phyloP scores from a whole-genome alignment of 2,888 invertebrate genomes.

The Drosophila pegasa region DNA sequence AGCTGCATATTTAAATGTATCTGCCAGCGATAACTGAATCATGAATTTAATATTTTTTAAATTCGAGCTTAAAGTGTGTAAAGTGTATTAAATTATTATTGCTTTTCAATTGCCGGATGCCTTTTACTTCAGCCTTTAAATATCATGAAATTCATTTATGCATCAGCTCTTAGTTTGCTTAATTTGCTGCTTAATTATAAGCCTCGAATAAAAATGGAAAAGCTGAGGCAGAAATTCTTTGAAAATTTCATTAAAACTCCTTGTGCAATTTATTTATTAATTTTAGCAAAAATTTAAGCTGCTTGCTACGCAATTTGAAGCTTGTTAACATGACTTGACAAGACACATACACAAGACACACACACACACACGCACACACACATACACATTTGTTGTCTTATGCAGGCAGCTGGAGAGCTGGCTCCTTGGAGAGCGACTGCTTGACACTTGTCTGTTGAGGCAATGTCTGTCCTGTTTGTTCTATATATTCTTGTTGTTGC shows the following conservation, averaged over 20 bases:
- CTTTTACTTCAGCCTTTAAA: not conserved
- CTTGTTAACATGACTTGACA: constrained; percentile 71
- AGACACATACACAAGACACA: constrained; percentile 30
- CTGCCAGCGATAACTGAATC: too few relatives aligned
- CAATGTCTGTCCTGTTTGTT: constrained; percentile 34
- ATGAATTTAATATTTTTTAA: too few relatives aligned
- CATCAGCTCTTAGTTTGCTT: not conserved
- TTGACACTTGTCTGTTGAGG: constrained; percentile 69
- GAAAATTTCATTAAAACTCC: constrained; percentile 32
- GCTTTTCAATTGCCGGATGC: not conserved
- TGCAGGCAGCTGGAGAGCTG: constrained; percentile 32
- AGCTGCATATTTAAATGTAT: too few relatives aligned
- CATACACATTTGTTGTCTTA: constrained; percentile 46
- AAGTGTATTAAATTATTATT: not conserved
- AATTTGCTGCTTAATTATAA: constrained; percentile 7
- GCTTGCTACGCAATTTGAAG: constrained; percentile 40
- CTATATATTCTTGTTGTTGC: constrained; percentile 32
- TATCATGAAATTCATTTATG: not conserved
- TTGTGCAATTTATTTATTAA: constrained; percentile 39
- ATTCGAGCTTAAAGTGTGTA: too few relatives aligned
- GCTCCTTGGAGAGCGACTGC: constrained; percentile 36
- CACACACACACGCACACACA: constrained; percentile 25
- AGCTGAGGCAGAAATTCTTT: not conserved
- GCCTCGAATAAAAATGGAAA: not conserved
- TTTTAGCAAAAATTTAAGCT: constrained; percentile 44